Evolutionary conservation across 2,888 invertebrate species (phyloP), one percentile per base, ranked within the genome.

Genomic region (Pyrgus malvae): DNA sequence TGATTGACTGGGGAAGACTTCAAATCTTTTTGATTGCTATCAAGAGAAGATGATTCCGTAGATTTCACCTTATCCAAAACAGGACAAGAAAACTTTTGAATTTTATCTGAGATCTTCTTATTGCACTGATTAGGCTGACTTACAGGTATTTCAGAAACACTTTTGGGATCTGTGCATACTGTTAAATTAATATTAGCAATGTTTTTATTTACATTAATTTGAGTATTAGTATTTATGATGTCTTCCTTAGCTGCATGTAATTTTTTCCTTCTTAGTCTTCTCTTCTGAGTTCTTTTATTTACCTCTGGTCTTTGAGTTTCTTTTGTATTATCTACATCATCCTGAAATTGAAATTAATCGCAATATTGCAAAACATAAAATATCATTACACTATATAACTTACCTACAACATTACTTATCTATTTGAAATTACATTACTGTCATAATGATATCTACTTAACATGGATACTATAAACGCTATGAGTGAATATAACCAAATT

Each of bases 241-340:
- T 23, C 12, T 12, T 21, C 40, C 19, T 21, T 40, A 42, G 69
- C 65, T 14, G 67, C 72, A 54, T 69, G 67, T 8, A 79, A 61
- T 57, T 66, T 83, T 56, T 75, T 77, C 19, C 83, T 69, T 50
- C 84, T 67, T 14, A 72, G 62, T 56, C 83, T 73, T 62, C 84
- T 72, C 54, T 75, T 84, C 50, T 76, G 63, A 27, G 79, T 62
- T 49, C 66, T n/a, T 27, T 37, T n/a, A 7, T 8, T 54, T 29
- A 37, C 11, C 16, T 31, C 40, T 42, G 27, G 6, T 6, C 6
- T 21, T 40, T 37, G 23, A 9, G 31, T 7, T 23, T 53, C 45
- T 16, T 45, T 38, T 23, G 16, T 12, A 12, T 16, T 8, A 8
- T 48, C 45, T 11, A 29, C 40, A 11, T 42, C 41, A 7, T 53